These are phyloP conservation scores for Aleiodes leptofemur DNA, from an alignment of 2,888 invertebrate species.

Conservation along the genomic window DNA sequence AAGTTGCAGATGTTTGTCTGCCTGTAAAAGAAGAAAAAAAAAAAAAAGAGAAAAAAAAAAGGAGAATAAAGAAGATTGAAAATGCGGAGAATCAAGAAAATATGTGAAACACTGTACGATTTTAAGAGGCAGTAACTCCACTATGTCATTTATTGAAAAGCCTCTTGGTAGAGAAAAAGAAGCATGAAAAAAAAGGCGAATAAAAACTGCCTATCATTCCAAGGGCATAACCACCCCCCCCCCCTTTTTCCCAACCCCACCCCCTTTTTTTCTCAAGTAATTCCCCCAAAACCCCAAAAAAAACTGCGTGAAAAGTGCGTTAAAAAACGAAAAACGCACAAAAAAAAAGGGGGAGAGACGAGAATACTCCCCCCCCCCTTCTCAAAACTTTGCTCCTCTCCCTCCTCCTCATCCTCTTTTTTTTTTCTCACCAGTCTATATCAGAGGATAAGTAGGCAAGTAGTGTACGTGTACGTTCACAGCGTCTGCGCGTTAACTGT, in stretches of 20 bases:
- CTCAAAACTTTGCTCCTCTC: conserved; percentile 3
- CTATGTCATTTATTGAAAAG: conserved; percentile 19
- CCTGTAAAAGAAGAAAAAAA: neutral
- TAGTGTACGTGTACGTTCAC: conserved; percentile 39
- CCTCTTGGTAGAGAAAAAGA: neutral
- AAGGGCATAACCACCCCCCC: neutral
- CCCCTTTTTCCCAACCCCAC: no score
- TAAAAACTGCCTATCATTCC: conserved; percentile 23
- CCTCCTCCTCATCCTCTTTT: neutral
- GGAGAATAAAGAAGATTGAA: neutral
- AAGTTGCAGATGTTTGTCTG: conserved; percentile 1
- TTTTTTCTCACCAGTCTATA: conserved; percentile 22
- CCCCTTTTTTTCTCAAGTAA: no score
- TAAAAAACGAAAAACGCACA: neutral
- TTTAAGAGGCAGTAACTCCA: conserved; percentile 13
- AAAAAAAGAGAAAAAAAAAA: no score
- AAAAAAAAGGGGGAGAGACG: neutral
- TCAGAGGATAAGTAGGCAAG: conserved; percentile 30
- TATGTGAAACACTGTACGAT: neutral
- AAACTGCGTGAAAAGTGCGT: conserved; percentile 27
- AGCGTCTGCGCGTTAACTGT: conserved; percentile 48
- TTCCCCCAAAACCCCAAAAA: neutral
- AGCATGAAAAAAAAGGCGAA: neutral
- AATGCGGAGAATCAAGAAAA: neutral
- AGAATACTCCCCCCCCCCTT: neutral